Evolutionary conservation across 2,113 vertebrate species (phyloP).

Genomic region (Dasypus novemcinctus): DNA sequence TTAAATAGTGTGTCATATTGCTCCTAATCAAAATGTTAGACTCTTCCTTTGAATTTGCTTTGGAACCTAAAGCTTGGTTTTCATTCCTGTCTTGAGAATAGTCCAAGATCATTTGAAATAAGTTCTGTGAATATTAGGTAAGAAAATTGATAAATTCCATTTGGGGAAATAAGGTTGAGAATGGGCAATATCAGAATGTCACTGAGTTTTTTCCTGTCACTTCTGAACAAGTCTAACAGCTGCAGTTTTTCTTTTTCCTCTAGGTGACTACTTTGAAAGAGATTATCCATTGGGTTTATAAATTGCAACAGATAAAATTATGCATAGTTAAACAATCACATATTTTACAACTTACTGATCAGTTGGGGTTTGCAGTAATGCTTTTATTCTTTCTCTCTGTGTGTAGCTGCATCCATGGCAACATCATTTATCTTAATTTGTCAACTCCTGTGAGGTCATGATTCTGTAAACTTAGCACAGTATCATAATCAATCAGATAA

Average conservation of each 20-base stretch:
- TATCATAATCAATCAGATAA: constrained; percentile 12
- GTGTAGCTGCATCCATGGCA: background rate
- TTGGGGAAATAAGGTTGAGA: background rate
- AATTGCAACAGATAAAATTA: background rate
- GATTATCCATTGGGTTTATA: background rate
- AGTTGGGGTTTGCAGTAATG: background rate
- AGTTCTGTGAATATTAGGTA: background rate
- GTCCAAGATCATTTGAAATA: background rate
- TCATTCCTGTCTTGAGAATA: background rate
- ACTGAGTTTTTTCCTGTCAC: background rate
- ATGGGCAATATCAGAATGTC: background rate
- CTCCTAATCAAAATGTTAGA: background rate
- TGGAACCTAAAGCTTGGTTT: background rate
- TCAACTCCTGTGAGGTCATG: background rate
- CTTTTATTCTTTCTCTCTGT: background rate
- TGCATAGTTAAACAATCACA: background rate
- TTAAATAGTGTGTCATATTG: background rate
- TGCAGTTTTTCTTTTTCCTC: background rate
- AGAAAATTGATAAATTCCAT: constrained; percentile 7
- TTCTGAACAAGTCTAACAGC: background rate
- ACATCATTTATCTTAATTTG: constrained; percentile 40
- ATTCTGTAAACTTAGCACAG: constrained; percentile 6
- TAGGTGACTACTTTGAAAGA: background rate
- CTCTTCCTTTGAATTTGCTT: constrained; percentile 2
- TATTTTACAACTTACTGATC: background rate